Conservation (phyloP, 2,888 invertebrate species). For the Cremastinae sp. region DNA sequence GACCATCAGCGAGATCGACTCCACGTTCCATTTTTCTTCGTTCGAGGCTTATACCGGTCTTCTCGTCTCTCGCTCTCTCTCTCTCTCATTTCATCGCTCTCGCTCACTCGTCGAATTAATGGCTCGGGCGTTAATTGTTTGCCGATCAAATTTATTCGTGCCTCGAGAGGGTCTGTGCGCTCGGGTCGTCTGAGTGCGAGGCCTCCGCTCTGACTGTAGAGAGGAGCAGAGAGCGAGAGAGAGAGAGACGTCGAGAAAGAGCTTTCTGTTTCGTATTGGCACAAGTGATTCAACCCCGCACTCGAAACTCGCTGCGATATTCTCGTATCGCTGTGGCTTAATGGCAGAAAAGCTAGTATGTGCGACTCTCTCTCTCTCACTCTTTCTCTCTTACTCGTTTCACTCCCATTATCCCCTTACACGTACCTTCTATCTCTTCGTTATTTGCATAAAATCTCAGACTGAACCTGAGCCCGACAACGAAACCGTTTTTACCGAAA, state of each 20-base stretch:
- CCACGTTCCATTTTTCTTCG: conserved; percentile 64
- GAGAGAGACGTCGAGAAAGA: neutral
- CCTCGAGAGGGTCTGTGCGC: conserved; percentile 50
- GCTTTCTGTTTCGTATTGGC: neutral
- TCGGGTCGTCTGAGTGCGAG: too few species aligned
- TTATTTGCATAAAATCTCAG: conserved; percentile 72
- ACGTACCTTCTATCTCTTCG: conserved; percentile 63
- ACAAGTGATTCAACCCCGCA: conserved; percentile 24
- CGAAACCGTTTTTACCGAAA: conserved; percentile 70
- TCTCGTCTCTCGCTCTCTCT: conserved; percentile 12
- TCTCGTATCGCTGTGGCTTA: conserved; percentile 56
- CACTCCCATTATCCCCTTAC: conserved; percentile 69
- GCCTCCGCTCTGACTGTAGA: too few species aligned
- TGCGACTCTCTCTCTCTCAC: too few species aligned
- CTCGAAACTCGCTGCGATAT: conserved; percentile 32
- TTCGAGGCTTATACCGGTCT: conserved; percentile 48
- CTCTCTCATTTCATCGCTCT: neutral
- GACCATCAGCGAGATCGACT: conserved; percentile 11
- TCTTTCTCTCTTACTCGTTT: conserved; percentile 50
- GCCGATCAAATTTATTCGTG: conserved; percentile 70
- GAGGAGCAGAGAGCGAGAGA: neutral
- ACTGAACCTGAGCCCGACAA: conserved; percentile 65
- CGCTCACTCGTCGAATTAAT: conserved; percentile 58
- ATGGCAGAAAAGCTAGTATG: conserved; percentile 56
- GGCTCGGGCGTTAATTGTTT: conserved; percentile 68